Conservation (phyloP, 2,888 invertebrate species). For the Dicranocentrus wangi region DNA sequence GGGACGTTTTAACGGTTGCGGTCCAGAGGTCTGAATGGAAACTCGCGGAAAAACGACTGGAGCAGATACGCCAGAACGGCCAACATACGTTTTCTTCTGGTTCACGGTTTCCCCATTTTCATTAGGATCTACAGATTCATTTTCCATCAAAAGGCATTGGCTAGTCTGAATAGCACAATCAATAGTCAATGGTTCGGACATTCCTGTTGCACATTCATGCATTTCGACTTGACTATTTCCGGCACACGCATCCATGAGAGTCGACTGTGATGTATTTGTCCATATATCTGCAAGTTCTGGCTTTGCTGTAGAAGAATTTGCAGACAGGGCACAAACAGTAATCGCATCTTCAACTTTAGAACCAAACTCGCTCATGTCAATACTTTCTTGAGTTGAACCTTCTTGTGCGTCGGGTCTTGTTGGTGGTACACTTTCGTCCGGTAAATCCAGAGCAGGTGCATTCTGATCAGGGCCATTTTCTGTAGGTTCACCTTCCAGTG, state of each 20-base stretch:
- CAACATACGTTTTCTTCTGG: background rate
- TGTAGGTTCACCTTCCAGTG: no score
- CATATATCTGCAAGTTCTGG: background rate
- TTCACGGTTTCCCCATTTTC: background rate
- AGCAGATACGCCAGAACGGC: background rate
- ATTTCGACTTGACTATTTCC: conserved; percentile 23
- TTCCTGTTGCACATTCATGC: conserved; percentile 19
- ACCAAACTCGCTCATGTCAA: no score
- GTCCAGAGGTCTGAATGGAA: background rate
- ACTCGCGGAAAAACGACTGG: conserved; percentile 14
- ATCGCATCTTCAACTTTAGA: background rate
- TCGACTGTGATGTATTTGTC: conserved; percentile 25
- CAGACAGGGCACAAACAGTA: background rate
- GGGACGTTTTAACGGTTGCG: no score
- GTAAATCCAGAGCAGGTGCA: no score
- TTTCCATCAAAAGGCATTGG: background rate
- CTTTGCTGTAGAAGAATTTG: background rate
- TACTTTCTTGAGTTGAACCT: no score
- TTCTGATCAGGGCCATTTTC: no score
- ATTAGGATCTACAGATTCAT: background rate
- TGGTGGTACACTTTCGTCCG: no score
- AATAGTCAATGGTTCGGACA: background rate
- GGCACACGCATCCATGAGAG: background rate
- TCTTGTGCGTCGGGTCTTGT: background rate
- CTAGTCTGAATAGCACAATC: conserved; percentile 34